Percentiles rank a stretch among this genome's conserved stretches.
Evolutionary conservation across 2,888 invertebrate genomes (phyloP).

Genomic region (Heliothis peltigera): DNA sequence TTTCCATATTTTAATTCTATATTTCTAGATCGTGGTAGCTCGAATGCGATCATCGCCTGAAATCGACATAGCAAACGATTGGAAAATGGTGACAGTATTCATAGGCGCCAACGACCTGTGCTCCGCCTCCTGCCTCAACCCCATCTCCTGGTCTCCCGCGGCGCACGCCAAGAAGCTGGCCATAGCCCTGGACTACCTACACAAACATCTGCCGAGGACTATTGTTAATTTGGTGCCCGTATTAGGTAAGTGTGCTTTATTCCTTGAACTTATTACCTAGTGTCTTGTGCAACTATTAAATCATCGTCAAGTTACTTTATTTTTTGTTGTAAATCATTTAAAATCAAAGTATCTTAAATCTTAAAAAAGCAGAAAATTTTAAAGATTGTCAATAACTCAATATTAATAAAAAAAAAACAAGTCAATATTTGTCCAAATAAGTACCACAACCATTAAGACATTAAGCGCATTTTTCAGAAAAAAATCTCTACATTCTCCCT

Average conservation of each 20-base stretch:
- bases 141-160: slow-evolving; percentile 90
- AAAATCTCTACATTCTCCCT: too few relatives aligned
- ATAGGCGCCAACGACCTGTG: slow-evolving; percentile 94
- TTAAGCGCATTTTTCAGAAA: too few relatives aligned
- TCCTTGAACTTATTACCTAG: too few relatives aligned
- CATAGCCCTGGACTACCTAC: slow-evolving; percentile 92
- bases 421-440: too few relatives aligned
- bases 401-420: too few relatives aligned
- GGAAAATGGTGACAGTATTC: slow-evolving; percentile 94
- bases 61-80: slow-evolving; percentile 91
- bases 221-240: slow-evolving; percentile 93
- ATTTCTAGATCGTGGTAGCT: slow-evolving; percentile 90
- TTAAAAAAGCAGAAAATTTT: too few relatives aligned
- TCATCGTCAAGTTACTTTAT: too few relatives aligned
- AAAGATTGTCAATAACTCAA: too few relatives aligned
- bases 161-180: slow-evolving; percentile 91
- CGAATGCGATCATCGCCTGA: slow-evolving; percentile 91
- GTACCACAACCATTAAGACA: too few relatives aligned
- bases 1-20: background rate
- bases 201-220: slow-evolving; percentile 91
- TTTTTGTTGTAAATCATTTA: too few relatives aligned
- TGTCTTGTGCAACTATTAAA: too few relatives aligned
- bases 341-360: too few relatives aligned
- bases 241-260: slow-evolving; percentile 87
- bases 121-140: slow-evolving; percentile 92